Evolutionary conservation across 2,888 invertebrate genomes (phyloP).

Genomic region (Lithophane ornitopus): DNA sequence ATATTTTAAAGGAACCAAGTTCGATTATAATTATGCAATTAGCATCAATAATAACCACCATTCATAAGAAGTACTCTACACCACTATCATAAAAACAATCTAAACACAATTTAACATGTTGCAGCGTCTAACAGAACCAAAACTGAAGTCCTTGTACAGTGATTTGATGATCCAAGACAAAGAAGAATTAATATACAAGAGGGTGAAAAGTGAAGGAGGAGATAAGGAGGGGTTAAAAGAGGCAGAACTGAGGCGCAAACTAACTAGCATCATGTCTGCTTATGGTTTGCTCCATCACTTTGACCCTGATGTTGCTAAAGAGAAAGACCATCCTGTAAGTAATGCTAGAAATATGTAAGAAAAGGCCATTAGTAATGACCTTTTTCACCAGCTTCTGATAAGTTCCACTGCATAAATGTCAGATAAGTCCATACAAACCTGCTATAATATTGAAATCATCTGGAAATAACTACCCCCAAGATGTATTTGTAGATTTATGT

Average conservation of each 20-base stretch:
- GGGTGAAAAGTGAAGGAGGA: conserved; percentile 94
- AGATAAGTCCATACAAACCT: not conserved
- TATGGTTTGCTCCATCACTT: conserved; percentile 96
- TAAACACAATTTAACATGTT: conserved; percentile 55
- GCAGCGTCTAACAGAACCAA: conserved; percentile 95
- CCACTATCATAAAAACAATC: not conserved
- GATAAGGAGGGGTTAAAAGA: conserved; percentile 97
- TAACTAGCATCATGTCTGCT: conserved; percentile 95
- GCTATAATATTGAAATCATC: not conserved
- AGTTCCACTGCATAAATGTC: too few relatives aligned
- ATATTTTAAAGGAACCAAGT: too few relatives aligned
- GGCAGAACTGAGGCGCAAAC: conserved; percentile 94
- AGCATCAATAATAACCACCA: too few relatives aligned
- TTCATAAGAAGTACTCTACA: not conserved
- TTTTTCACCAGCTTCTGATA: not conserved
- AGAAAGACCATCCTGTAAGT: conserved; percentile 90
- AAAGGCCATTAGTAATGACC: not conserved
- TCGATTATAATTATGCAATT: too few relatives aligned
- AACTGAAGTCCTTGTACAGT: conserved; percentile 96
- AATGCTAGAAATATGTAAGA: not conserved
- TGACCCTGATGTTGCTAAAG: conserved; percentile 92
- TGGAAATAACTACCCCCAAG: not conserved
- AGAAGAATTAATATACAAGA: conserved; percentile 96
- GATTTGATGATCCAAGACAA: conserved; percentile 98
- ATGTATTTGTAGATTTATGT: not conserved